Percentiles rank a stretch among this genome's conserved stretches.
phyloP scores from a whole-genome alignment of 2,113 vertebrate species.

The Bolborhynchus lineola region DNA sequence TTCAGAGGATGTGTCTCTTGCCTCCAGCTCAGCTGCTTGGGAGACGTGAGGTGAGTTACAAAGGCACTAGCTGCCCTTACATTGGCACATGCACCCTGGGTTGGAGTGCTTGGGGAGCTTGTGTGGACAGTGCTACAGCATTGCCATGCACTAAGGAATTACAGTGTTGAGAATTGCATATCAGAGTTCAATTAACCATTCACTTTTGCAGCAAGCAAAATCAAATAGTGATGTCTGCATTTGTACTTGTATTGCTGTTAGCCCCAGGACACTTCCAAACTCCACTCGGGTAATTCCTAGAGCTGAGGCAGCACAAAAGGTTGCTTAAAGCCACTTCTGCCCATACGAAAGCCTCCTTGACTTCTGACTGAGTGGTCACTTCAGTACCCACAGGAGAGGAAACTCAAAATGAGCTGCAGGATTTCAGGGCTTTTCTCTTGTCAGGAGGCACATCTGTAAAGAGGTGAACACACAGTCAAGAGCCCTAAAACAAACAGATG shows the following conservation, averaged over 20 bases:
- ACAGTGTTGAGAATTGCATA: background rate
- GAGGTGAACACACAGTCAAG: background rate
- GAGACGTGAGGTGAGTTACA: background rate
- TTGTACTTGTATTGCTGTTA: background rate
- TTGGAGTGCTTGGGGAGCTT: background rate
- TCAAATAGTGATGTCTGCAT: background rate
- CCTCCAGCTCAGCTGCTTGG: fast-evolving
- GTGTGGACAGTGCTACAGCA: fast-evolving
- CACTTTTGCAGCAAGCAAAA: background rate
- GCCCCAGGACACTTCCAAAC: background rate
- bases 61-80: fast-evolving
- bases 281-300: background rate
- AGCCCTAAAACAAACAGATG: background rate
- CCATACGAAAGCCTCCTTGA: background rate
- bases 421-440: background rate
- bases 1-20: background rate
- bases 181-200: fast-evolving
- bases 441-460: background rate
- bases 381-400: background rate
- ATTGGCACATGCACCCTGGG: background rate
- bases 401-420: background rate
- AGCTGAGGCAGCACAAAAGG: background rate
- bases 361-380: background rate
- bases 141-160: fast-evolving
- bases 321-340: background rate